phyloP scores from a whole-genome alignment of 2,113 vertebrate species.

The Cephalopterus ornatus region DNA sequence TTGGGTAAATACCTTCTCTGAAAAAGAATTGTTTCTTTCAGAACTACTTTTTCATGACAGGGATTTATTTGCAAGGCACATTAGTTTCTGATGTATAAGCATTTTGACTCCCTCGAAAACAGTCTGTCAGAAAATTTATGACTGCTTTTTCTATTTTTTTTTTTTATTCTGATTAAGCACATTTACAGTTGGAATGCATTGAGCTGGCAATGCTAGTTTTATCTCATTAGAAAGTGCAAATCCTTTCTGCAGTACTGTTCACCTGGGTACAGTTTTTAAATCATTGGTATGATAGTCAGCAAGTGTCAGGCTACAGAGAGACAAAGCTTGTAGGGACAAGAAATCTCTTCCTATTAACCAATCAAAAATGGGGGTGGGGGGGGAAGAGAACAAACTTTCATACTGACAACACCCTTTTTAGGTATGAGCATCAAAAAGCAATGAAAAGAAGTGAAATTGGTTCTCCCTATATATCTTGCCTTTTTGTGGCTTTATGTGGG shows the following conservation, averaged over 20 bases:
- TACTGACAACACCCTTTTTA: not conserved
- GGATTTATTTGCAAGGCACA: not conserved
- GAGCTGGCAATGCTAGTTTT: not conserved
- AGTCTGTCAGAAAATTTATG: not conserved
- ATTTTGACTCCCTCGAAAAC: not conserved
- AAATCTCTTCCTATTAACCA: not conserved
- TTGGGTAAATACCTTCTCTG: not conserved
- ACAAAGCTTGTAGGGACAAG: not conserved
- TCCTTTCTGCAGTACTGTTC: not conserved
- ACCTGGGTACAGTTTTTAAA: not conserved
- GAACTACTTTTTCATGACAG: not conserved
- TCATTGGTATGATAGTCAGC: not conserved
- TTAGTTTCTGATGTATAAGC: not conserved
- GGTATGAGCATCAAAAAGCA: not conserved
- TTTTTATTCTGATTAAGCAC: not conserved
- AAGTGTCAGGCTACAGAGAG: not conserved
- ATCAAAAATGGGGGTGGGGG: accelerated
- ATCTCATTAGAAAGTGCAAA: not conserved
- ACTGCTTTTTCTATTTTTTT: not conserved
- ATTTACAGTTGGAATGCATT: not conserved
- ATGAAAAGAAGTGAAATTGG: not conserved
- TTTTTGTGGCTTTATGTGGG: not conserved
- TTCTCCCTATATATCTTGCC: not conserved
- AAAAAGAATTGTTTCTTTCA: not conserved
- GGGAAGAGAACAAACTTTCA: not conserved